Base-by-base conservation (phyloP, 2,888 invertebrate genomes). In the Caenorhabditis virilis region DNA sequence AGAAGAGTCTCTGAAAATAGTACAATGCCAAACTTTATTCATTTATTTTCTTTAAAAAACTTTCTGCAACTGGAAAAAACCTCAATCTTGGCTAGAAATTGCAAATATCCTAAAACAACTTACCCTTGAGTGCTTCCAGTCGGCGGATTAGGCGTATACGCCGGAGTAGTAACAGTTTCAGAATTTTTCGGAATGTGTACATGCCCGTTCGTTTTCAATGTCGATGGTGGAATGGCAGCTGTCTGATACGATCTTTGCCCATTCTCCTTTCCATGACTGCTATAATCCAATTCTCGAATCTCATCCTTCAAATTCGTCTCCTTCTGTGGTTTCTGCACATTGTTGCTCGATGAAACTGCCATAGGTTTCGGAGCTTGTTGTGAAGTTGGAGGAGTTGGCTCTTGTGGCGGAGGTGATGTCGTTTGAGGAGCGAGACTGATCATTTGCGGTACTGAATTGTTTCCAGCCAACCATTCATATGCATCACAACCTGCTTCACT, bases 381-480 rank as follows among this genome's bases (percentile, higher is more conserved):
- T 7, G 36, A 38, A 5, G 38, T 36, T 13, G 75, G 64, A 9
- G 75, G 72, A 13, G 64, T 61, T 6, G 74, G 72, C 36, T 75
- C 72, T 30, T 69, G 72, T 39, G 75, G 71, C 15, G 75, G 71
- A n/a, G 75, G 73, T 7, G 73, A 69, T 0, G 52, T 39, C 25
- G 62, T 59, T 7, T 39, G 25, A 1, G 73, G 71, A 0, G 64
- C 64, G 22, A 76, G 33, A 15, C 69, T 71, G 5, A 69, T 53
- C 22, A 51, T 67, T 20, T 38, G 68, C 9, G 76, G 76, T 49
- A 45, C 87, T 52, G 88, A 87, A 84, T 92, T 90, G 49, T 87
- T 87, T 35, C 91, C 90, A 69, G 88, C 88, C 58, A 91, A 87
- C 95, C 95, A 95, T 83, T 91, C 89, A 11, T 88, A 87, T 9